Evolutionary conservation across 2,113 vertebrate genomes (phyloP).

Genomic region (Smithornis capensis): DNA sequence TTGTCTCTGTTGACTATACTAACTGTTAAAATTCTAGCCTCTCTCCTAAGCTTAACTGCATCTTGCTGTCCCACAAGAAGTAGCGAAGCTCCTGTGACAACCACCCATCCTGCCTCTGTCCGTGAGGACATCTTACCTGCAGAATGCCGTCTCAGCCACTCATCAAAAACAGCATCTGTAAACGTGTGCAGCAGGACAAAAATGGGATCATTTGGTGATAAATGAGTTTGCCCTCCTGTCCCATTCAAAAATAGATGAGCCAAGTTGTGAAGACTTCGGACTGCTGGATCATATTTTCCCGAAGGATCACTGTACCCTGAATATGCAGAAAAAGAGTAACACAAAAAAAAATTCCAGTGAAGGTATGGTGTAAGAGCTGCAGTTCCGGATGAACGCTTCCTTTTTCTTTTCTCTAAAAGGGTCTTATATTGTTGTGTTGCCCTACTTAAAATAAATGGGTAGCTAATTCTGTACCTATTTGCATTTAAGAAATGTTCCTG

Average conservation of each 20-base stretch:
- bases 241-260: slow-evolving; percentile 97
- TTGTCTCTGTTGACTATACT: background rate
- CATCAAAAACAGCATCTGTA: slow-evolving; percentile 96
- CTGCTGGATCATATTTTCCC: slow-evolving; percentile 88
- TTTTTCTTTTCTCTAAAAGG: background rate
- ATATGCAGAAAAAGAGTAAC: background rate
- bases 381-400: background rate
- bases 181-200: slow-evolving; percentile 95
- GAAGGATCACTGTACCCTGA: slow-evolving; percentile 92
- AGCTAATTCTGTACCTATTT: background rate
- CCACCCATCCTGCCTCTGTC: background rate
- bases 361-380: background rate
- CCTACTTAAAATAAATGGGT: background rate
- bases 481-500: background rate
- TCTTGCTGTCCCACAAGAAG: background rate
- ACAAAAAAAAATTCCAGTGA: background rate
- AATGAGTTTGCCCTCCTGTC: slow-evolving; percentile 93
- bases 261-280: slow-evolving; percentile 95
- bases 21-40: background rate
- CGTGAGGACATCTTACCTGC: slow-evolving; percentile 75
- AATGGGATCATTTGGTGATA: slow-evolving; percentile 97
- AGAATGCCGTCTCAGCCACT: slow-evolving; percentile 89
- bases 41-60: background rate
- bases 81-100: background rate
- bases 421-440: background rate